phyloP scores from a whole-genome alignment of 1,140 invertebrate species.

The Halyomorpha halys region DNA sequence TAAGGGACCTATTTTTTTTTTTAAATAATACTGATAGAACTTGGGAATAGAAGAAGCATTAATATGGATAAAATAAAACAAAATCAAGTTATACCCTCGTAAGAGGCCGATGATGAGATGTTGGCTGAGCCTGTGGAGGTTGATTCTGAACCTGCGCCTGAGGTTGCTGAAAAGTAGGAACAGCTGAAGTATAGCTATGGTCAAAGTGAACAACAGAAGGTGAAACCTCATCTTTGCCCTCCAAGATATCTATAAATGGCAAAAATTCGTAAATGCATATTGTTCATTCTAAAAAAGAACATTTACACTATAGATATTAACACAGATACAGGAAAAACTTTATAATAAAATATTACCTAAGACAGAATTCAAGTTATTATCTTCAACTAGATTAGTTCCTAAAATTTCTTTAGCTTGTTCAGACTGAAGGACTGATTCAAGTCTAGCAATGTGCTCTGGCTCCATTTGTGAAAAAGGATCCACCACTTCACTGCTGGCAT shows the following conservation, averaged over 20 bases:
- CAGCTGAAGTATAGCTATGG: slow-evolving; percentile 21
- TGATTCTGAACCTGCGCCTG: background rate
- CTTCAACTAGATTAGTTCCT: slow-evolving; percentile 44
- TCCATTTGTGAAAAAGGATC: slow-evolving; percentile 48
- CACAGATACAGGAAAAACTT: no score
- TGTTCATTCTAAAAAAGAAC: no score
- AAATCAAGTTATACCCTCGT: background rate
- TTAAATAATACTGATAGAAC: no score
- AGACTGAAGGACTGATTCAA: slow-evolving; percentile 47
- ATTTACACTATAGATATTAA: no score
- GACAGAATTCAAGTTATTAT: slow-evolving; percentile 34
- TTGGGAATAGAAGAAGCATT: no score
- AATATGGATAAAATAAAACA: no score
- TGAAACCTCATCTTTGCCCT: slow-evolving; percentile 24
- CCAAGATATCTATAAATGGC: slow-evolving; percentile 23
- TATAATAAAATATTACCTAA: slow-evolving; percentile 35
- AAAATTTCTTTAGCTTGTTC: slow-evolving; percentile 49
- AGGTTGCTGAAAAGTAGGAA: background rate
- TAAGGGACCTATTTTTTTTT: no score
- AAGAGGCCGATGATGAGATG: slow-evolving; percentile 4
- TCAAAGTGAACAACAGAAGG: slow-evolving; percentile 20
- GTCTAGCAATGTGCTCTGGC: slow-evolving; percentile 44
- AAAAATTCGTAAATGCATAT: no score
- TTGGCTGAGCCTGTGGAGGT: background rate
- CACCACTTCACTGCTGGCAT: slow-evolving; percentile 29